Evolutionary conservation across 92 coral and sea anemone species (phyloP).

Genomic region (Parazoanthus darwini): DNA sequence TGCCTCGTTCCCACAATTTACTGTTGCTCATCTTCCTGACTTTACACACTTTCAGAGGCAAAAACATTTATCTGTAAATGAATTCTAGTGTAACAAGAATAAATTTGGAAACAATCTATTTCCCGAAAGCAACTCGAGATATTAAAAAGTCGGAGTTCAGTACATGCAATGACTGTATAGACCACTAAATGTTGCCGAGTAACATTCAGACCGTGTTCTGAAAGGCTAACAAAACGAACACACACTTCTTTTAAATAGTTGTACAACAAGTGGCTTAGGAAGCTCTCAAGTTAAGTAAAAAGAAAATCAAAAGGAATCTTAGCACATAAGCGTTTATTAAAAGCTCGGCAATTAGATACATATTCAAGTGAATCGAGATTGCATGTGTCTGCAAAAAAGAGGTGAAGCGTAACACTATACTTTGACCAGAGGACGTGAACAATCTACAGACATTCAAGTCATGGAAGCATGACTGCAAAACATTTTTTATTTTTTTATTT

Average conservation of each 20-base stretch:
- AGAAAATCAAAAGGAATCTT: too few species aligned
- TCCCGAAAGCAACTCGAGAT: background rate
- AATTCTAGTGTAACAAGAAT: constrained; percentile 20
- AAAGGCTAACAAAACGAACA: background rate
- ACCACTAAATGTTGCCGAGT: background rate
- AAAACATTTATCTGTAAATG: background rate
- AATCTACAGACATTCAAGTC: background rate
- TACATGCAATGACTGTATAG: too few species aligned
- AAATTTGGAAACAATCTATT: background rate
- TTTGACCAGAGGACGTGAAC: background rate
- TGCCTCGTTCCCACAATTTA: background rate
- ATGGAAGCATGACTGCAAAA: too few species aligned
- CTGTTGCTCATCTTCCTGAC: constrained; percentile 9
- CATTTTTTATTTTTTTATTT: background rate
- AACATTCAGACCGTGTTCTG: background rate
- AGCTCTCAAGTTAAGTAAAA: background rate
- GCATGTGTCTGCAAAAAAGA: background rate
- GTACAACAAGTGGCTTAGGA: too few species aligned
- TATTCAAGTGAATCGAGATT: background rate
- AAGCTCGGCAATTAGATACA: background rate
- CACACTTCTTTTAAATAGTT: too few species aligned
- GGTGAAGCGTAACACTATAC: background rate
- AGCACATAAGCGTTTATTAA: too few species aligned
- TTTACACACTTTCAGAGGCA: constrained; percentile 10
- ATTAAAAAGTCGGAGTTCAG: background rate